Conservation (phyloP, 2,888 invertebrate genomes). For the Torymus aiolomorphi region DNA sequence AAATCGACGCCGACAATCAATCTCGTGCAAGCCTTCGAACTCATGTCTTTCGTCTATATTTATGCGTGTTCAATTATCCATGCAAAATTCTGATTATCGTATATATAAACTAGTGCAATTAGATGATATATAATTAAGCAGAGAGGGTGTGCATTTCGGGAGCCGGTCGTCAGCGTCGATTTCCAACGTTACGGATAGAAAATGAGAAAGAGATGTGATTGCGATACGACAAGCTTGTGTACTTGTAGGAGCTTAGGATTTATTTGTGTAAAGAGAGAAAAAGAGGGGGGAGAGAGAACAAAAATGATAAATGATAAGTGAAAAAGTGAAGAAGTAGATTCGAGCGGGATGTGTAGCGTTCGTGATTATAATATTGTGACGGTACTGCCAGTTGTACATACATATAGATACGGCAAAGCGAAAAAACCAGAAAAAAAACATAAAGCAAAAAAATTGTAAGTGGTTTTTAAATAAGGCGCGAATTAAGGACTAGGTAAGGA, state of each 20-base stretch:
- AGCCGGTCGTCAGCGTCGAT: constrained; percentile 10
- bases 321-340: constrained; percentile 45
- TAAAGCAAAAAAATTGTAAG: constrained; percentile 44
- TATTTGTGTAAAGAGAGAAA: constrained; percentile 47
- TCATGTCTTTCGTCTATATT: too few relatives aligned
- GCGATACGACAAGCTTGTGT: constrained; percentile 43
- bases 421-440: constrained; percentile 36
- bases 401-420: constrained; percentile 49
- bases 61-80: constrained; percentile 26
- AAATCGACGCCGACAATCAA: constrained; percentile 22
- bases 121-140: too few relatives aligned
- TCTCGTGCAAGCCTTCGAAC: not conserved
- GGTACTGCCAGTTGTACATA: constrained; percentile 58
- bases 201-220: constrained; percentile 16
- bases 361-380: constrained; percentile 46
- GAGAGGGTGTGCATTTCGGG: not conserved
- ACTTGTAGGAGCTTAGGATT: constrained; percentile 49
- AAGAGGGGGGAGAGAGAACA: constrained; percentile 12
- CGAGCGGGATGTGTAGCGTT: constrained; percentile 36
- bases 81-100: constrained; percentile 15
- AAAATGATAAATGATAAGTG: constrained; percentile 16
- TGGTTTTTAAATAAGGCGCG: constrained; percentile 41
- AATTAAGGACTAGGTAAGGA: constrained; percentile 46
- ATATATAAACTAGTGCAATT: not conserved
- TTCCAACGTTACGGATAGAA: constrained; percentile 4